phyloP scores from a whole-genome alignment of 2,113 vertebrate species.

The Bufo gargarizans region DNA sequence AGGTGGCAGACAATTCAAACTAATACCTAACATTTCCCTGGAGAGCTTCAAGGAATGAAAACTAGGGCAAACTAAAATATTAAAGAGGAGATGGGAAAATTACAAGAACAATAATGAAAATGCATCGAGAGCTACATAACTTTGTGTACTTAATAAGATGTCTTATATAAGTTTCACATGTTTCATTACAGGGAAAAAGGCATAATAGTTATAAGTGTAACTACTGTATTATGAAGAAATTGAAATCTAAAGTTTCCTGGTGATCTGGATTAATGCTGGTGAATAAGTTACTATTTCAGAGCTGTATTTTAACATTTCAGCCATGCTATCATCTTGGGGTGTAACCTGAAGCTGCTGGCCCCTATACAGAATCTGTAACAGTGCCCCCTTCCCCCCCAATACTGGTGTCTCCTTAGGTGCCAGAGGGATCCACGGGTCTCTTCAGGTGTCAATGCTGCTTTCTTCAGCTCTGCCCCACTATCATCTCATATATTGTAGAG shows the following conservation, averaged over 20 bases:
- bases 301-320: background rate
- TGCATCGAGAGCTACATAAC: constrained; percentile 17
- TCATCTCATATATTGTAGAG: too few relatives aligned
- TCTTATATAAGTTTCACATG: constrained; percentile 28
- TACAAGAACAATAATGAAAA: constrained; percentile 46
- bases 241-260: background rate
- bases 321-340: background rate
- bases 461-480: too few relatives aligned
- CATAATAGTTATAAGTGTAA: background rate
- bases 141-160: constrained; percentile 31
- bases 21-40: background rate
- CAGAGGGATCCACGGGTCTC: too few relatives aligned
- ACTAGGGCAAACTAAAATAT: constrained; percentile 54
- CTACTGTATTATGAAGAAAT: background rate
- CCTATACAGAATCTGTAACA: background rate
- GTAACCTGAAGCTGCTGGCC: background rate
- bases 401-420: background rate
- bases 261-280: background rate
- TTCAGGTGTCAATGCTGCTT: too few relatives aligned
- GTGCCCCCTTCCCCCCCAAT: background rate
- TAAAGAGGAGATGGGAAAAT: constrained; percentile 47
- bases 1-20: constrained; percentile 19
- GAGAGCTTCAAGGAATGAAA: constrained; percentile 15
- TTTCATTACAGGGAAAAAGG: background rate
- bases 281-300: background rate